These are phyloP conservation scores for Pogonocherus hispidulus DNA, from an alignment of 2,888 invertebrate genomes.

Conservation along the genomic window DNA sequence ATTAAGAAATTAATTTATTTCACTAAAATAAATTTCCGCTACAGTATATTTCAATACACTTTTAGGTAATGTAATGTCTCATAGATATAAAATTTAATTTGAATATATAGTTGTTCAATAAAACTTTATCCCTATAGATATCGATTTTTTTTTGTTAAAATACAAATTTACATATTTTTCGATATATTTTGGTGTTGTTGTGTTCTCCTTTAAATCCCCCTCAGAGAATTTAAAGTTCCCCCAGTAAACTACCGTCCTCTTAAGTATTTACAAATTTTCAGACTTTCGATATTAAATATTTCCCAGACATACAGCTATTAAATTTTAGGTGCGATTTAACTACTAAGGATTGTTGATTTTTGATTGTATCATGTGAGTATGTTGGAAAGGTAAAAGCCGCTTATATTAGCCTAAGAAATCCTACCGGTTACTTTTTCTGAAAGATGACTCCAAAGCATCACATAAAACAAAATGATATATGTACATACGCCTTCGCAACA, in stretches of 20 bases:
- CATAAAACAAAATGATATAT: background rate
- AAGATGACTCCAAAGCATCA: background rate
- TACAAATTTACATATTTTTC: conserved; percentile 63
- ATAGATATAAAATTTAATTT: conserved; percentile 64
- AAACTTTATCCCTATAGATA: conserved; percentile 57
- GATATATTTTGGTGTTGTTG: conserved; percentile 63
- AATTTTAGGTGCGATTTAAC: conserved; percentile 40
- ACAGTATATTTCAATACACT: conserved; percentile 62
- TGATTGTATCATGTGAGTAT: conserved; percentile 55
- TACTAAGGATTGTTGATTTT: conserved; percentile 61
- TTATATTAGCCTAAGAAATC: conserved; percentile 8
- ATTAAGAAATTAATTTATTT: conserved; percentile 52
- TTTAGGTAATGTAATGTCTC: conserved; percentile 58
- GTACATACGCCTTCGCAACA: no score
- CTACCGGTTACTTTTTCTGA: conserved; percentile 1
- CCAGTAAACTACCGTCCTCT: conserved; percentile 42
- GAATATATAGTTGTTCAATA: conserved; percentile 59
- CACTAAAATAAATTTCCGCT: conserved; percentile 59
- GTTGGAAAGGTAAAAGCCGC: conserved; percentile 26
- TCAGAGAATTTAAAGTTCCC: conserved; percentile 35
- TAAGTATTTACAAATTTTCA: conserved; percentile 53
- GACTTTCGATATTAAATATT: conserved; percentile 47
- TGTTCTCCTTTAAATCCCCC: conserved; percentile 38
- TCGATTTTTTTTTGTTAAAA: conserved; percentile 55
- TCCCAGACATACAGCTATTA: conserved; percentile 45